phyloP scores from a whole-genome alignment of 2,113 vertebrate genomes.

The Eurypyga helias region DNA sequence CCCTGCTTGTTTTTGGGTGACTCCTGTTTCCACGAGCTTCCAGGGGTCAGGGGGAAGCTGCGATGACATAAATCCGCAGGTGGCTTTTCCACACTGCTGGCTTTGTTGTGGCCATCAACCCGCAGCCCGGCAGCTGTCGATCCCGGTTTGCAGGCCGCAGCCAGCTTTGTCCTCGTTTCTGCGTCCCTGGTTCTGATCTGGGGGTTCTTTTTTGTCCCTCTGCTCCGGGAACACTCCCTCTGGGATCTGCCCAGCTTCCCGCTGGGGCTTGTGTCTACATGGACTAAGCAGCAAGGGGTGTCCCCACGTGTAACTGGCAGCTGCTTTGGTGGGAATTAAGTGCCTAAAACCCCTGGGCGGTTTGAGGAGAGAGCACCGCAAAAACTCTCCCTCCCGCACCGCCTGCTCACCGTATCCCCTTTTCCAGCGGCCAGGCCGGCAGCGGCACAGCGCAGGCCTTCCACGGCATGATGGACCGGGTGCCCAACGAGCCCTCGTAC shows the following conservation, averaged over 20 bases:
- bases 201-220: background rate
- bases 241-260: background rate
- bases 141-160: background rate
- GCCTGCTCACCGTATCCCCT: fast-evolving
- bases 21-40: background rate
- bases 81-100: background rate
- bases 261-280: background rate
- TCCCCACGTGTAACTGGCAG: background rate
- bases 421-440: background rate
- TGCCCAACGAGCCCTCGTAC: slow-evolving; percentile 88
- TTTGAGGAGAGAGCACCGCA: no score
- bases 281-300: no score
- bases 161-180: background rate
- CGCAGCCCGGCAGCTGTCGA: background rate
- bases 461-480: slow-evolving; percentile 74
- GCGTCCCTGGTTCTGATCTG: background rate
- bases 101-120: background rate
- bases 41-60: background rate
- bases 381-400: fast-evolving
- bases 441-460: background rate
- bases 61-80: background rate
- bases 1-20: background rate
- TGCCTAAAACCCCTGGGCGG: background rate
- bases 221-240: background rate
- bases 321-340: background rate